phyloP scores from a whole-genome alignment of 2,113 vertebrate species.

The Naja naja region DNA sequence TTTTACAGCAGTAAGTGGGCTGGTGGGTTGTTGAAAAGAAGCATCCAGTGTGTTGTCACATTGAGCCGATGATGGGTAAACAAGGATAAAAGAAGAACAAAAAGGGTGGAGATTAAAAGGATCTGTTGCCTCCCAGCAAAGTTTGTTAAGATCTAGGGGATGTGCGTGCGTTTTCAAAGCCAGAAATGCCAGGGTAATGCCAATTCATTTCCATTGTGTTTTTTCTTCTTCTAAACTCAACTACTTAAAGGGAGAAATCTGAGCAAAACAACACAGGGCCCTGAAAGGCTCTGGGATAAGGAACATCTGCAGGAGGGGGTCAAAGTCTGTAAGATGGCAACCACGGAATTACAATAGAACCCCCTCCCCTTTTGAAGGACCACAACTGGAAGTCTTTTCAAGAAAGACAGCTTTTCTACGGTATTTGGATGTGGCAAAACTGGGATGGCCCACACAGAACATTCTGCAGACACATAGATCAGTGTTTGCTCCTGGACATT shows the following conservation, averaged over 20 bases:
- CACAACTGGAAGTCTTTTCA: background rate
- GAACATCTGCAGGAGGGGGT: background rate
- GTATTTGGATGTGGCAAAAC: background rate
- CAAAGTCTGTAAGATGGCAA: background rate
- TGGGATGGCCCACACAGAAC: background rate
- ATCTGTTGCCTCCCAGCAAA: background rate
- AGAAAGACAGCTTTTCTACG: background rate
- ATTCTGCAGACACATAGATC: background rate
- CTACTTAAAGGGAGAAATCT: background rate
- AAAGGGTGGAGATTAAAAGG: background rate
- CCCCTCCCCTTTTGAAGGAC: background rate
- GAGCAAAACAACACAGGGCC: background rate
- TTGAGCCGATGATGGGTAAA: background rate
- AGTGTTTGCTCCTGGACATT: background rate
- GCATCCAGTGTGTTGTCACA: rapidly evolving
- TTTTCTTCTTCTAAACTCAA: no score
- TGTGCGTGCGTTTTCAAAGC: background rate
- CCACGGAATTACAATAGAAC: background rate
- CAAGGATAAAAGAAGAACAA: background rate
- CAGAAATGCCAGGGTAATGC: background rate
- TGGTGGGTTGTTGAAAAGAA: background rate
- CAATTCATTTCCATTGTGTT: background rate
- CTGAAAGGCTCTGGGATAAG: background rate
- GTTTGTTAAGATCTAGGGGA: background rate
- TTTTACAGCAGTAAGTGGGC: background rate